phyloP scores from a whole-genome alignment of 1,140 invertebrate genomes.

The Dreissena polymorpha region DNA sequence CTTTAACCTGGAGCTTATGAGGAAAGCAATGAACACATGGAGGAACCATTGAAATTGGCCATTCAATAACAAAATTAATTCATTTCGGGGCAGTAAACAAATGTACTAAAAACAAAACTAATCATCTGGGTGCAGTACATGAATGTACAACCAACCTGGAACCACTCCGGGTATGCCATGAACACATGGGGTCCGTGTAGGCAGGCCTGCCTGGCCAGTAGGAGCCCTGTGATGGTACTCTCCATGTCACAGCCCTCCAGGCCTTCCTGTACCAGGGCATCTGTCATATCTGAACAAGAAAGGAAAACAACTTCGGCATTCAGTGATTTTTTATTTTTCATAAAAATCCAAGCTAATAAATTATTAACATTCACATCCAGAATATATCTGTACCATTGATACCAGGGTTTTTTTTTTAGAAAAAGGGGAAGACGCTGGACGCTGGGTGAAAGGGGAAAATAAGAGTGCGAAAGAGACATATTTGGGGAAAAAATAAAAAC shows the following conservation, averaged over 20 bases:
- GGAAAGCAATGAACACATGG: no score
- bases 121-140: no score
- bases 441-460: no score
- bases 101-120: no score
- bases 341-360: not conserved
- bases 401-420: no score
- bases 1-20: no score
- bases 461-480: no score
- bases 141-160: constrained; percentile 53
- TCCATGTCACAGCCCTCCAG: constrained; percentile 62
- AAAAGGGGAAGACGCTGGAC: no score
- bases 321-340: not conserved
- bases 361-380: not conserved
- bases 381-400: not conserved
- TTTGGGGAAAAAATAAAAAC: no score
- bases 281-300: constrained; percentile 38
- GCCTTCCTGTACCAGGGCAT: constrained; percentile 56
- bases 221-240: constrained; percentile 59
- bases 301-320: not conserved
- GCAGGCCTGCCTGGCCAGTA: constrained; percentile 67
- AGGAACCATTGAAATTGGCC: no score
- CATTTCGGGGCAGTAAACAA: no score
- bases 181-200: constrained; percentile 70
- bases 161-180: constrained; percentile 66
- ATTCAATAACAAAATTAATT: no score